phyloP scores from a whole-genome alignment of 2,888 invertebrate species.

The Vesta saturnalis region DNA sequence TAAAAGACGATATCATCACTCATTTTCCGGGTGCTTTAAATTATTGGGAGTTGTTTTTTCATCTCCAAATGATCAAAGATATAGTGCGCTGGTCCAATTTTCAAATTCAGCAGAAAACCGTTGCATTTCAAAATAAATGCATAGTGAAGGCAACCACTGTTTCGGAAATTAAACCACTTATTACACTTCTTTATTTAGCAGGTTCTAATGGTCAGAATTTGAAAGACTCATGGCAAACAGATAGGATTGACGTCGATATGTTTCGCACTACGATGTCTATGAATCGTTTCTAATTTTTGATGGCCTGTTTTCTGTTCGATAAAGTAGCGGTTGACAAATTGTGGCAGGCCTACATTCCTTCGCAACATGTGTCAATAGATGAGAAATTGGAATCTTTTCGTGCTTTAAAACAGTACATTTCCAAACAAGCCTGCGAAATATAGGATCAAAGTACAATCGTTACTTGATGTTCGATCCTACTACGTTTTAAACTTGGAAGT shows the following conservation, averaged over 20 bases:
- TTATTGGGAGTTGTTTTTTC: not conserved
- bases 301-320: not conserved
- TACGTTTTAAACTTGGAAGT: too few species aligned
- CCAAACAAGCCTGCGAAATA: too few species aligned
- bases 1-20: not conserved
- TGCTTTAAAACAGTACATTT: too few species aligned
- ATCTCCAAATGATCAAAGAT: not conserved
- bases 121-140: too few species aligned
- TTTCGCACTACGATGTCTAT: not conserved
- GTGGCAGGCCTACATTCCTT: too few species aligned
- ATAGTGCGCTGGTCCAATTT: not conserved
- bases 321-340: too few species aligned
- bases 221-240: not conserved
- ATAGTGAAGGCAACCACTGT: too few species aligned
- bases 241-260: not conserved
- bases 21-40: not conserved
- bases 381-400: not conserved
- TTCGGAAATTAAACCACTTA: too few species aligned
- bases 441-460: too few species aligned
- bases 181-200: too few species aligned
- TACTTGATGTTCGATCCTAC: too few species aligned
- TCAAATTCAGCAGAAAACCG: not conserved
- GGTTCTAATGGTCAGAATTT: not conserved
- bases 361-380: not conserved
- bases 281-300: not conserved